Base-by-base conservation (phyloP, 2,113 vertebrate species). In the Oryzias javanicus region DNA sequence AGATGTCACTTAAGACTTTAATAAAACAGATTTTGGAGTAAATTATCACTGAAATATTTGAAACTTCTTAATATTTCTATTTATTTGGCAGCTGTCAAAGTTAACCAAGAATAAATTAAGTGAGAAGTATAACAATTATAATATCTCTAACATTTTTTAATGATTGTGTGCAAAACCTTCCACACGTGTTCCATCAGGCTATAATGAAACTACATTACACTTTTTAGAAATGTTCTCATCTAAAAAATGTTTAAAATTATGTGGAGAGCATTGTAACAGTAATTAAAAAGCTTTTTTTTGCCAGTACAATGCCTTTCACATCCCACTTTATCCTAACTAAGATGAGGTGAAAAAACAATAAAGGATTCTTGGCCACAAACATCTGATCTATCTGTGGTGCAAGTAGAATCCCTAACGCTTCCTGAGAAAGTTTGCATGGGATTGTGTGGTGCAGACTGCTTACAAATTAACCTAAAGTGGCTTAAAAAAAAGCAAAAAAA, bases 401-500 rank as follows among this genome's bases (percentile, higher is more conserved):
- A 64, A 81, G 84, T 72, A 53, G 40, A 29, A 59, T 71, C 27
- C 41, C 52, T 81, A 48, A 29, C 45, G 59, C 50, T 78, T 45
- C 60, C 10, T 55, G 53, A 68, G 80, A 48, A 15, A 60, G 22
- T 68, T 77, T 72, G 25, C 45, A 53, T 22, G 58, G 56, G 48
- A 51, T 48, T 56, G 67, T 24, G 59, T 65, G 62, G 55, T 80
- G 78, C 44, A 67, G 64, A 55, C 44, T 84, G 72, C 48, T 80
- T 70, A 78, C 62, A 84, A 35, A 90, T 92, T 89, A 91, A 84
- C 87, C 93, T 93, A 93, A 92, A 91, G 90, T 93, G 94, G 92
- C 89, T 91, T 94, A 95, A 35, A 35, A 12, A 35, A 10, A 1
- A 10, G 2, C 29, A 35, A 35, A 1, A 35, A 35, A 35, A 1